Conservation (phyloP, 2,888 invertebrate genomes). For the Entomobrya multifasciata region DNA sequence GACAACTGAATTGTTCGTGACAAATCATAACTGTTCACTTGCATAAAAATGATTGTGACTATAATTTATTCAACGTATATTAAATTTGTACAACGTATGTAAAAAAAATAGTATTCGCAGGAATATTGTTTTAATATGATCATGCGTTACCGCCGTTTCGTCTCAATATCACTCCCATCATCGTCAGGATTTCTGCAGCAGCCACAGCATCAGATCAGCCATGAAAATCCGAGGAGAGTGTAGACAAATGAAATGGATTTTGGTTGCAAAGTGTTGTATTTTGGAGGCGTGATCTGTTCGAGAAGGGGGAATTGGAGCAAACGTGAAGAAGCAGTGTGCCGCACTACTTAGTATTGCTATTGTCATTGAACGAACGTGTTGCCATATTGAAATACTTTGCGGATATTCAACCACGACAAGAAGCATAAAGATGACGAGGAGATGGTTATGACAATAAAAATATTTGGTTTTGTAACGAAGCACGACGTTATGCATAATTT, state of each 20-base stretch:
- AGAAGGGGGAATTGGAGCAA: constrained; percentile 69
- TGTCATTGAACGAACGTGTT: neutral
- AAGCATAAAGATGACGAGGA: constrained; percentile 6
- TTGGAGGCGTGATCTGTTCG: constrained; percentile 68
- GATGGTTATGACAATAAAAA: constrained; percentile 36
- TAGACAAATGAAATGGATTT: constrained; percentile 64
- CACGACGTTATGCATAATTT: constrained; percentile 19
- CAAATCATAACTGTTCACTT: constrained; percentile 19
- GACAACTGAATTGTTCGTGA: constrained; percentile 33
- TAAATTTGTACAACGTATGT: neutral
- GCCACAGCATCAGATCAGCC: constrained; percentile 48
- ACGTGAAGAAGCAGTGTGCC: constrained; percentile 57
- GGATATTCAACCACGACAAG: constrained; percentile 35
- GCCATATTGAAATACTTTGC: constrained; percentile 36
- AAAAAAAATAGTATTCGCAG: neutral
- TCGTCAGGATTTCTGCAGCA: neutral
- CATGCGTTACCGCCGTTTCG: constrained; percentile 23
- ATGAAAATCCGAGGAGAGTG: constrained; percentile 54
- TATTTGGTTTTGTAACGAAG: constrained; percentile 31
- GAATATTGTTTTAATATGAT: neutral
- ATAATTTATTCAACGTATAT: constrained; percentile 7
- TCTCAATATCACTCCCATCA: constrained; percentile 9
- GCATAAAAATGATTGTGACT: constrained; percentile 52
- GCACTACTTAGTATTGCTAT: constrained; percentile 15
- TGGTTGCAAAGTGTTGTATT: constrained; percentile 34